phyloP scores from a whole-genome alignment of 2,113 vertebrate species.

The Corythaixoides concolor region DNA sequence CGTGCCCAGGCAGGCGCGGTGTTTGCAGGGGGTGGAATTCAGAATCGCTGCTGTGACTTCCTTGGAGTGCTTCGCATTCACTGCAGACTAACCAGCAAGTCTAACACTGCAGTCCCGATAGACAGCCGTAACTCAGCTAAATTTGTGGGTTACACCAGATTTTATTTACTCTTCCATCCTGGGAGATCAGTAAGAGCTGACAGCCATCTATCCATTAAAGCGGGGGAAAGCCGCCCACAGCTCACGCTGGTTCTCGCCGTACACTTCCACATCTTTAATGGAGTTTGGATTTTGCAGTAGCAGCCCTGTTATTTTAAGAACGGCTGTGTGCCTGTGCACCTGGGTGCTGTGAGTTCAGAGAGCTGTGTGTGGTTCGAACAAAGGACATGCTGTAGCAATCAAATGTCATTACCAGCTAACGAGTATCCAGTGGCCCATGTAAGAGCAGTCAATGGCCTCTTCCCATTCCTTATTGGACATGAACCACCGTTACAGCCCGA shows the following conservation, averaged over 20 bases:
- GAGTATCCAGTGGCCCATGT: not conserved
- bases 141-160: conserved; percentile 70
- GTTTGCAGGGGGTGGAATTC: not conserved
- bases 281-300: not conserved
- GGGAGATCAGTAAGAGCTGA: conserved; percentile 65
- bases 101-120: conserved; percentile 43
- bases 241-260: not conserved
- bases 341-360: not conserved
- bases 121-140: conserved; percentile 68
- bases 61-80: not conserved
- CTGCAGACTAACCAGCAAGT: not conserved
- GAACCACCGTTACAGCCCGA: not conserved
- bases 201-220: conserved; percentile 72
- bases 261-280: not conserved
- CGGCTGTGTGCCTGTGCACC: not conserved
- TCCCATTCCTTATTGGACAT: not conserved
- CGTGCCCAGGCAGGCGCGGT: not conserved
- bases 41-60: not conserved
- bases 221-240: conserved; percentile 60
- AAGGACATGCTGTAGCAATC: not conserved
- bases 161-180: conserved; percentile 76
- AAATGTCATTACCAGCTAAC: not conserved
- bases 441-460: not conserved
- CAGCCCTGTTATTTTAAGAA: not conserved
- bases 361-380: not conserved